Evolutionary conservation across 2,888 invertebrate genomes (phyloP).

Genomic region (Pogonocherus hispidulus): DNA sequence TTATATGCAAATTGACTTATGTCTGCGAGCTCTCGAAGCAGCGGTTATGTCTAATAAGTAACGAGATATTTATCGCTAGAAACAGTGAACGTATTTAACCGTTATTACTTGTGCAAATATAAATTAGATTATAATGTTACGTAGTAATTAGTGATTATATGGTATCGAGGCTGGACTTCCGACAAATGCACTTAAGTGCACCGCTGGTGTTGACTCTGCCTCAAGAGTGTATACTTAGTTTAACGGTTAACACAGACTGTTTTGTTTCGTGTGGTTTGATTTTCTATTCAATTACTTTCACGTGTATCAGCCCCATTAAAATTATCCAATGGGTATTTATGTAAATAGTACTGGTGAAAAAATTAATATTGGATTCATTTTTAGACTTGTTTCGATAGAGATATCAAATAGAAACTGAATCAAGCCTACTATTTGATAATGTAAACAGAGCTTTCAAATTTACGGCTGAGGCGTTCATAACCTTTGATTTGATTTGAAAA

Average conservation of each 20-base stretch:
- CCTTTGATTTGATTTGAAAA: too few relatives aligned
- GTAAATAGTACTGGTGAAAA: too few relatives aligned
- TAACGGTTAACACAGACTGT: not conserved
- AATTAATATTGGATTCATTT: too few relatives aligned
- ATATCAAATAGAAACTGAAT: too few relatives aligned
- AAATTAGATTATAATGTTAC: conserved; percentile 36
- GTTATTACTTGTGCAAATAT: conserved; percentile 39
- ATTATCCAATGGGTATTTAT: too few relatives aligned
- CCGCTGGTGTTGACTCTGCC: not conserved
- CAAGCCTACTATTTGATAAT: too few relatives aligned
- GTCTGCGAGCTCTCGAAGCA: conserved; percentile 33
- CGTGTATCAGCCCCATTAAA: too few relatives aligned
- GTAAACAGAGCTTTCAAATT: too few relatives aligned
- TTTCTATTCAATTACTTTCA: not conserved
- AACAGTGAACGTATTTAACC: conserved; percentile 29
- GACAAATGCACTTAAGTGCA: not conserved
- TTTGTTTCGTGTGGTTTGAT: not conserved
- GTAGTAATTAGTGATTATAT: conserved; percentile 10
- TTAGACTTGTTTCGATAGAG: too few relatives aligned
- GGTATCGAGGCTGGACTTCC: not conserved
- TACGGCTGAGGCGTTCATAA: too few relatives aligned
- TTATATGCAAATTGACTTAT: conserved; percentile 42
- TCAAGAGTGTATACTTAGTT: not conserved
- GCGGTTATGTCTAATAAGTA: conserved; percentile 14
- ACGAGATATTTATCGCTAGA: conserved; percentile 20